Percentiles rank a stretch among this genome's conserved stretches.
phyloP scores from a whole-genome alignment of 1,140 invertebrate species.

The Chironomus tepperi region DNA sequence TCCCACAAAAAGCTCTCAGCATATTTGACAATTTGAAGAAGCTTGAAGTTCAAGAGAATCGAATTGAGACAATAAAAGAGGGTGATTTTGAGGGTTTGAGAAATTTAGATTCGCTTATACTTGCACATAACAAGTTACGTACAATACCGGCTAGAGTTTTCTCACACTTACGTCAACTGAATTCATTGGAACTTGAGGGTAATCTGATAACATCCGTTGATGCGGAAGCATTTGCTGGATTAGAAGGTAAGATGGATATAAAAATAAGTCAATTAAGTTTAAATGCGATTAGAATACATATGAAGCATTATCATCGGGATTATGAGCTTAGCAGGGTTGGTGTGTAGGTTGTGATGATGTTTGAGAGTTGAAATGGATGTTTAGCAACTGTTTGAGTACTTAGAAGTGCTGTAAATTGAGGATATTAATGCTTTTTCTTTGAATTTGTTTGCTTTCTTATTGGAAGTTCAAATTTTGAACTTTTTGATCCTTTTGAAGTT shows the following conservation, averaged over 20 bases:
- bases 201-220: slow-evolving; percentile 72
- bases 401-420: no score
- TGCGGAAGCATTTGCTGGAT: slow-evolving; percentile 70
- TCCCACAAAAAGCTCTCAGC: slow-evolving; percentile 68
- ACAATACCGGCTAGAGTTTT: slow-evolving; percentile 71
- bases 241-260: slow-evolving; percentile 58
- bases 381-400: no score
- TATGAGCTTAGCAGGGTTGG: no score
- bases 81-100: slow-evolving; percentile 74
- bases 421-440: no score
- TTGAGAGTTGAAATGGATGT: no score
- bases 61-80: slow-evolving; percentile 62
- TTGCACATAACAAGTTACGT: slow-evolving; percentile 73
- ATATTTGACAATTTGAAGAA: slow-evolving; percentile 70
- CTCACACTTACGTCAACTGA: slow-evolving; percentile 64
- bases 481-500: no score
- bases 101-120: slow-evolving; percentile 68
- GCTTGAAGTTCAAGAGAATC: slow-evolving; percentile 80
- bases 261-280: not conserved
- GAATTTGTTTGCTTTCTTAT: no score
- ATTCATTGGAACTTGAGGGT: slow-evolving; percentile 76
- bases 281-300: not conserved
- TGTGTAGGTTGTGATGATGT: no score
- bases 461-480: no score
- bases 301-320: no score